phyloP scores from a whole-genome alignment of 2,888 invertebrate species.

The Drosophila basisetae region DNA sequence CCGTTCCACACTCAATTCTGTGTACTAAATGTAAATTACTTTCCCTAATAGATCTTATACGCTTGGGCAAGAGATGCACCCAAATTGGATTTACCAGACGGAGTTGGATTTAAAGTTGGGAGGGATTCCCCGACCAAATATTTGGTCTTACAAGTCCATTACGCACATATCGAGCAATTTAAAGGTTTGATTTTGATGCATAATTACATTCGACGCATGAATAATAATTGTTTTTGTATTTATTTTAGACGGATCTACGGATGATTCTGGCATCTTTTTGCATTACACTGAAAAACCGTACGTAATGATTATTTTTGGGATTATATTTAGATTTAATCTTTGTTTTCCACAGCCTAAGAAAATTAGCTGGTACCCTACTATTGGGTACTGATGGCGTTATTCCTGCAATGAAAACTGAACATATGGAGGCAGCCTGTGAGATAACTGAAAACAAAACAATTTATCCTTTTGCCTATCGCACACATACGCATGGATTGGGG shows the following conservation, averaged over 20 bases:
- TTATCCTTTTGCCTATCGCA: slow-evolving; percentile 97
- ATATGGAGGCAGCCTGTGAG: slow-evolving; percentile 96
- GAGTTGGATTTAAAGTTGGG: slow-evolving; percentile 97
- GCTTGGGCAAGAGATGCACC: slow-evolving; percentile 98
- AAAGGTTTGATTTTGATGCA: slow-evolving; percentile 85
- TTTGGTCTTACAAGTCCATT: slow-evolving; percentile 97
- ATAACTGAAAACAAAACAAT: slow-evolving; percentile 92
- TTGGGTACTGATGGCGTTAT: slow-evolving; percentile 95
- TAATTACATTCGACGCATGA: neutral
- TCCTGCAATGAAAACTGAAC: slow-evolving; percentile 89
- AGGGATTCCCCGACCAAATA: slow-evolving; percentile 93
- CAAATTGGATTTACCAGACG: slow-evolving; percentile 91
- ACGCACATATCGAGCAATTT: slow-evolving; percentile 89
- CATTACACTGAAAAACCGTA: slow-evolving; percentile 91
- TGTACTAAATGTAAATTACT: neutral
- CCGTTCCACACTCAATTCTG: neutral
- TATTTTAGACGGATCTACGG: slow-evolving; percentile 89
- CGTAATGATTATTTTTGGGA: slow-evolving; percentile 76
- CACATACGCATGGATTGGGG: slow-evolving; percentile 96
- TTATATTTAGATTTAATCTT: neutral
- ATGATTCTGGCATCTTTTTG: slow-evolving; percentile 93
- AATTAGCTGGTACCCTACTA: slow-evolving; percentile 95
- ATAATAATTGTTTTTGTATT: neutral
- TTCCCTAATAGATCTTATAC: slow-evolving; percentile 90
- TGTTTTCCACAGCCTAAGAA: slow-evolving; percentile 89